A percentile compares a stretch with the other conserved stretches of the same genome.
phyloP scores from a whole-genome alignment of 2,888 invertebrate genomes.

The Crematogaster levior region DNA sequence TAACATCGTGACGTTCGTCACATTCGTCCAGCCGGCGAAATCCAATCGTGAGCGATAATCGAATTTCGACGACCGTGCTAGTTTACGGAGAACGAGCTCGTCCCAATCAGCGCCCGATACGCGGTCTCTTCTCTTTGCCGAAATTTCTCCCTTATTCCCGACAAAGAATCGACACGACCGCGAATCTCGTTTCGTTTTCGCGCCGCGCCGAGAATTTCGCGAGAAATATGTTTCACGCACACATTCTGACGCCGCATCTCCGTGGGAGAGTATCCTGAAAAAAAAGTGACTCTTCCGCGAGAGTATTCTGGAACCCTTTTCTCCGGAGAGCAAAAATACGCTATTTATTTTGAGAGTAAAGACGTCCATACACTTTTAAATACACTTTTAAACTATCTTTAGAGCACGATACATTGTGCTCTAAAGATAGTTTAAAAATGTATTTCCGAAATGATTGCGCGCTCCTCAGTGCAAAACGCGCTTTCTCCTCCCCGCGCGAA shows the following conservation, averaged over 20 bases:
- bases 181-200: neutral
- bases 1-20: neutral
- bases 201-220: neutral
- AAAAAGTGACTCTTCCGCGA: neutral
- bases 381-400: too few species aligned
- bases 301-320: neutral
- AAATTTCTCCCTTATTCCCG: neutral
- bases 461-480: neutral
- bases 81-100: neutral
- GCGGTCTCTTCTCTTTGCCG: neutral
- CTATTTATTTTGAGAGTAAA: too few species aligned
- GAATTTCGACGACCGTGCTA: constrained; percentile 13
- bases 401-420: neutral
- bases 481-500: neutral
- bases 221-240: neutral
- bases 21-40: constrained; percentile 11
- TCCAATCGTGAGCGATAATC: constrained; percentile 32
- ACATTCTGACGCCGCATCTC: neutral
- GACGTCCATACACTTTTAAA: too few species aligned
- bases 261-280: neutral
- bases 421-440: neutral
- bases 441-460: constrained; percentile 11
- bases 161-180: neutral
- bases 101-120: neutral
- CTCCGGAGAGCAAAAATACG: neutral